phyloP scores from a whole-genome alignment of 2,888 invertebrate genomes.

The Caenorhabditis sp. region DNA sequence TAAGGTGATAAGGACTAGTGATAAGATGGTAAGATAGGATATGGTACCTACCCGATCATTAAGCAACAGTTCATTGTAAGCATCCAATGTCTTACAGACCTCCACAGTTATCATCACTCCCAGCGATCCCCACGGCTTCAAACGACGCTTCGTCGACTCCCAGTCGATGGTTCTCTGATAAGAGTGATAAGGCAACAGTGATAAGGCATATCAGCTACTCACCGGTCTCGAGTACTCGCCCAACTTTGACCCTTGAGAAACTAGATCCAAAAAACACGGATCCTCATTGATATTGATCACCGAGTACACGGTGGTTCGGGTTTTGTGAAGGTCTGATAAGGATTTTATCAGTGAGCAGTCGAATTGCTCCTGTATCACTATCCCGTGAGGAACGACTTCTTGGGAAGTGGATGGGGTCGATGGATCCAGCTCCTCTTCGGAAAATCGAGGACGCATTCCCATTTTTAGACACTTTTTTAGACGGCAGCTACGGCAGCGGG shows the following conservation, averaged over 20 bases:
- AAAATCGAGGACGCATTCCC: conserved; percentile 22
- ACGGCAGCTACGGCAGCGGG: conserved; percentile 30
- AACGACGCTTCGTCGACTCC: conserved; percentile 17
- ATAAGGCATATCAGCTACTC: not conserved
- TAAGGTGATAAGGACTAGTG: too few relatives aligned
- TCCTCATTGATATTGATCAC: conserved; percentile 44
- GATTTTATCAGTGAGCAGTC: not conserved
- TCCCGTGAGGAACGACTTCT: not conserved
- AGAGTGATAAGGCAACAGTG: not conserved
- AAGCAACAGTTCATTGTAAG: conserved; percentile 29
- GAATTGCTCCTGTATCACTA: conserved; percentile 26
- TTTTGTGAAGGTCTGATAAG: not conserved
- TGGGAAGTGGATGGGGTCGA: not conserved
- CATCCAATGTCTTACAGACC: conserved; percentile 16
- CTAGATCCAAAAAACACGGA: conserved; percentile 32
- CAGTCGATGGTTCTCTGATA: conserved; percentile 11
- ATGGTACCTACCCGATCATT: conserved; percentile 22
- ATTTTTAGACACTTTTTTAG: conserved; percentile 32
- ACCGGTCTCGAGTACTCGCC: conserved; percentile 27
- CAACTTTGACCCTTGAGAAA: conserved; percentile 9
- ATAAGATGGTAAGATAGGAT: not conserved
- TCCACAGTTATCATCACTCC: conserved; percentile 27
- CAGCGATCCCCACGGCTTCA: conserved; percentile 49
- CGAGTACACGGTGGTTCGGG: not conserved
- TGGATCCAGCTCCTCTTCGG: not conserved